Evolutionary conservation across 2,113 vertebrate species (phyloP).

Genomic region (Peromyscus polionotus): DNA sequence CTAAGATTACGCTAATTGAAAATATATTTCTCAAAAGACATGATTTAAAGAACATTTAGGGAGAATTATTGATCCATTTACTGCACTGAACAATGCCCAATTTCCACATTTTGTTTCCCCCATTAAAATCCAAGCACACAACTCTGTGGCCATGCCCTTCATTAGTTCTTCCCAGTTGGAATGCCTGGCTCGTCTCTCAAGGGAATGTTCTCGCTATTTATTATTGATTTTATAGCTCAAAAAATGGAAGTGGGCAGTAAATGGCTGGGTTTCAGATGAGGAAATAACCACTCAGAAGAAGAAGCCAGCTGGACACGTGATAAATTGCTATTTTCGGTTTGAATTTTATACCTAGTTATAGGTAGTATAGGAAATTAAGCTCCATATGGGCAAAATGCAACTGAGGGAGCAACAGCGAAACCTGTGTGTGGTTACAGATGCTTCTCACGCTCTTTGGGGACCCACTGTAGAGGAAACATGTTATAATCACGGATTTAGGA

Average conservation of each 20-base stretch:
- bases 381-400: slow-evolving; percentile 84
- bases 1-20: slow-evolving; percentile 45
- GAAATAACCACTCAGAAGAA: slow-evolving; percentile 86
- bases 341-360: slow-evolving; percentile 87
- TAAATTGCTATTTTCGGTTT: slow-evolving; percentile 85
- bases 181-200: slow-evolving; percentile 85
- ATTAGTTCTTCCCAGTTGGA: slow-evolving; percentile 86
- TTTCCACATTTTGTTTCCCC: slow-evolving; percentile 61
- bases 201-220: slow-evolving; percentile 85
- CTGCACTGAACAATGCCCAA: slow-evolving; percentile 42
- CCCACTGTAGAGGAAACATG: slow-evolving; percentile 71
- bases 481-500: slow-evolving; percentile 75
- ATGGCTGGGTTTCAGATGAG: slow-evolving; percentile 86
- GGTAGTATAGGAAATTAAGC: slow-evolving; percentile 85
- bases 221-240: slow-evolving; percentile 88
- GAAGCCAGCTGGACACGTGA: slow-evolving; percentile 87
- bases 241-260: slow-evolving; percentile 78
- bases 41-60: slow-evolving; percentile 49
- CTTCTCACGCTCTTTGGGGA: slow-evolving; percentile 72
- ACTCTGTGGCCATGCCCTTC: slow-evolving; percentile 80
- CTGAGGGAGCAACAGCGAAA: slow-evolving; percentile 59
- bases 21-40: slow-evolving; percentile 48
- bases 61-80: slow-evolving; percentile 72
- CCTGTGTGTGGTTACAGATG: slow-evolving; percentile 66
- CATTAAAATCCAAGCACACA: slow-evolving; percentile 68